These are phyloP conservation scores for human (Homo sapiens) DNA, from an alignment of 2,113 vertebrate species.

Conservation along the genomic window DNA sequence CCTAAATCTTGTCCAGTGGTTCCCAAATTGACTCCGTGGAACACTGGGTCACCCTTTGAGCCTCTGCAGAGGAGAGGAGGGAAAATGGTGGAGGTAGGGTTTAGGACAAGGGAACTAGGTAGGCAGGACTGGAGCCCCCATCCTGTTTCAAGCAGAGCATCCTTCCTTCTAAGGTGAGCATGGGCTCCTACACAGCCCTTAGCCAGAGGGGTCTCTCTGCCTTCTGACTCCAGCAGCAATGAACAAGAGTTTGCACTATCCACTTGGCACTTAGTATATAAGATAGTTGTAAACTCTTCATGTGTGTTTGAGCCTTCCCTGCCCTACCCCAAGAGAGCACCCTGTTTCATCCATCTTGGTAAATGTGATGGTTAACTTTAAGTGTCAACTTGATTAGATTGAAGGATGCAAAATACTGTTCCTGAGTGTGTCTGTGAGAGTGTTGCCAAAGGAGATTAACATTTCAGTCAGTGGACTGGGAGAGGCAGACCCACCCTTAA, in stretches of 20 bases:
- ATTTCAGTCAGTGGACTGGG: too few species aligned
- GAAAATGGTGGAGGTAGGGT: too few species aligned
- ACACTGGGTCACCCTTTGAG: neutral
- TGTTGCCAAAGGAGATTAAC: too few species aligned
- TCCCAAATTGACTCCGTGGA: neutral
- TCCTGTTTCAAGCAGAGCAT: neutral
- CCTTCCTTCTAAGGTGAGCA: neutral
- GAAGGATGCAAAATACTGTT: too few species aligned
- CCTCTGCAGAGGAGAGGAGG: neutral
- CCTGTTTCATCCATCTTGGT: neutral
- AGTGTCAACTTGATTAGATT: too few species aligned
- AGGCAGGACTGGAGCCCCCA: neutral
- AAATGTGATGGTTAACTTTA: neutral
- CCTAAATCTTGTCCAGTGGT: neutral
- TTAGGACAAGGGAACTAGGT: too few species aligned
- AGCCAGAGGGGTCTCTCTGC: neutral
- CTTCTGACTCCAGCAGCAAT: neutral
- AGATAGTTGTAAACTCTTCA: neutral
- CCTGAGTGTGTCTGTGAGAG: too few species aligned
- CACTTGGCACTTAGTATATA: too few species aligned
- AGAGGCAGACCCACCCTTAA: too few species aligned
- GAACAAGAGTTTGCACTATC: neutral
- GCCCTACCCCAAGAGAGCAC: neutral
- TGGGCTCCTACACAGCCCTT: neutral
- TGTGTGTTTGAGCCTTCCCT: neutral